phyloP scores from a whole-genome alignment of 2,888 invertebrate species.

The Temnothorax unifasciatus region DNA sequence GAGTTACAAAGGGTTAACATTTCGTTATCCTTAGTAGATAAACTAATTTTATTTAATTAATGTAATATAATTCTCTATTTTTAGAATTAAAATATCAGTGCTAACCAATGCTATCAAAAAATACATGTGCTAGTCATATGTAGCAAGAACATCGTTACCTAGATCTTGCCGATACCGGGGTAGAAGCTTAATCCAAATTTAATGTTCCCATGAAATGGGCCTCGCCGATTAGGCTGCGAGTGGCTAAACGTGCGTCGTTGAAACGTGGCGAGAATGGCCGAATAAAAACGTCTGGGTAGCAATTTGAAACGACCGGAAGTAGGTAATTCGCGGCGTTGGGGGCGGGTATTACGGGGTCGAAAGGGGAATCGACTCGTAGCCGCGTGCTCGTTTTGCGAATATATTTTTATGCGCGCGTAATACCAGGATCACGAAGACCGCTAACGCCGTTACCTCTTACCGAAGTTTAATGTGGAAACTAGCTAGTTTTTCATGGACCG shows the following conservation, averaged over 20 bases:
- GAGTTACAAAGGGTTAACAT: no score
- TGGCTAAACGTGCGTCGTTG: slow-evolving; percentile 54
- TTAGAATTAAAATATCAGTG: not conserved
- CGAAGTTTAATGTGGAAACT: slow-evolving; percentile 24
- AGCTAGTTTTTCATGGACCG: not conserved
- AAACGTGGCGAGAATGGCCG: slow-evolving; percentile 61
- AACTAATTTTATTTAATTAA: not conserved
- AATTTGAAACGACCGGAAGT: slow-evolving; percentile 70
- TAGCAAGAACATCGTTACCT: not conserved
- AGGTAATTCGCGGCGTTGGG: slow-evolving; percentile 58
- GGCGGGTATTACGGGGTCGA: slow-evolving; percentile 33
- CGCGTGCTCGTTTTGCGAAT: slow-evolving; percentile 57
- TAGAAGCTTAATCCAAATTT: slow-evolving; percentile 80
- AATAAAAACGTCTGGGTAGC: slow-evolving; percentile 75
- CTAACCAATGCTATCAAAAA: not conserved
- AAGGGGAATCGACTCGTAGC: slow-evolving; percentile 46
- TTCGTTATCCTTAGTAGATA: not conserved
- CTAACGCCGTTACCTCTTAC: slow-evolving; percentile 35
- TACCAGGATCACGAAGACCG: slow-evolving; percentile 63
- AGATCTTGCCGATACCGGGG: slow-evolving; percentile 5
- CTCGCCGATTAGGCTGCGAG: slow-evolving; percentile 77
- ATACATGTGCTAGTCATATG: not conserved
- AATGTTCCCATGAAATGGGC: slow-evolving; percentile 71
- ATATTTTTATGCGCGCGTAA: slow-evolving; percentile 63
- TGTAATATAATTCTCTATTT: not conserved